Evolutionary conservation across 2,888 invertebrate species (phyloP).

Genomic region (Noctua fimbriata): DNA sequence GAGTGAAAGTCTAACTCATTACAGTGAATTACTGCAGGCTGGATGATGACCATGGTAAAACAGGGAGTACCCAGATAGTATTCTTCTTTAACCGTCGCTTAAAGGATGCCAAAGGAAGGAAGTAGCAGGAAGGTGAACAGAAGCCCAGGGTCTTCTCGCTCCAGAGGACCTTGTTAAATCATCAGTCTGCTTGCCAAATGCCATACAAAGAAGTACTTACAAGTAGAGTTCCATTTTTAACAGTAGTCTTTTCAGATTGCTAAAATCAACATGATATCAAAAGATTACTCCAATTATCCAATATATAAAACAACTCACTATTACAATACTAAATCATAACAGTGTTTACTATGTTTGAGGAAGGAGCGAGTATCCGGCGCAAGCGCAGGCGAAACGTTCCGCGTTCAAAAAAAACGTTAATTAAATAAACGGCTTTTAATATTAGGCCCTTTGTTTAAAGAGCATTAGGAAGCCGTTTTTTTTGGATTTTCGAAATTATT

Average conservation of each 20-base stretch:
- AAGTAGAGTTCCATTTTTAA: not conserved
- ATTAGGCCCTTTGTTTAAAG: constrained; percentile 68
- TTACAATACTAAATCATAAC: constrained; percentile 55
- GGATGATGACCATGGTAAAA: not conserved
- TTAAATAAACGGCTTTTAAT: constrained; percentile 53
- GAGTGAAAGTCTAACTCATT: not conserved
- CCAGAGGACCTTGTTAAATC: not conserved
- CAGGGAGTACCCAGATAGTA: not conserved
- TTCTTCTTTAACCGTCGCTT: not conserved
- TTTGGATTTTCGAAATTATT: constrained; percentile 24
- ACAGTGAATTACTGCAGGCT: not conserved
- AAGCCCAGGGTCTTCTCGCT: not conserved
- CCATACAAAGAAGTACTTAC: not conserved
- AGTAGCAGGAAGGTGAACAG: not conserved
- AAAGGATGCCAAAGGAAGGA: not conserved
- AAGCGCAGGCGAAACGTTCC: constrained; percentile 65
- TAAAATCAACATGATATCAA: not conserved
- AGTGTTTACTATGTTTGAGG: constrained; percentile 68
- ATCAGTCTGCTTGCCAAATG: not conserved
- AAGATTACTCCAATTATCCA: too few species aligned
- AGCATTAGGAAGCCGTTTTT: constrained; percentile 53
- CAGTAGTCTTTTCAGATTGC: not conserved
- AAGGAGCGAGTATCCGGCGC: constrained; percentile 69
- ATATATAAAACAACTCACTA: not conserved
- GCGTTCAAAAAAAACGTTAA: constrained; percentile 61